These are phyloP conservation scores for Hemaris fuciformis DNA, from an alignment of 2,888 invertebrate genomes.

Conservation along the genomic window DNA sequence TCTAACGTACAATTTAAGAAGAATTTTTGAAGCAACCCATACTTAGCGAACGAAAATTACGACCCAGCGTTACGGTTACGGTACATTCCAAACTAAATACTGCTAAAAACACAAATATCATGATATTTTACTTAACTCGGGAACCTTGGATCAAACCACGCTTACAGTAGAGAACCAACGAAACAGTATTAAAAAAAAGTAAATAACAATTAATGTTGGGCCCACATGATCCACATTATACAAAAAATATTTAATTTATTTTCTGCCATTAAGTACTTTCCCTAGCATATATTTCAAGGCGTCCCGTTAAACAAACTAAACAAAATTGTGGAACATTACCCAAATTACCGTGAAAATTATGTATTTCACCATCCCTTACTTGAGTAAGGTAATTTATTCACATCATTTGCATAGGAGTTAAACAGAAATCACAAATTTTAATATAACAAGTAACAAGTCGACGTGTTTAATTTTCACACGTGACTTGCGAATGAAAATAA, in stretches of 20 bases:
- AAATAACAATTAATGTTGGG: no score
- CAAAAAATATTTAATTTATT: not conserved
- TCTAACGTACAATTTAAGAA: no score
- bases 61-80: no score
- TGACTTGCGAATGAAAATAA: conserved; percentile 25
- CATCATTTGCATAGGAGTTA: conserved; percentile 22
- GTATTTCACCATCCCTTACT: conserved; percentile 1
- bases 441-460: conserved; percentile 17
- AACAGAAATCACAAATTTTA: conserved; percentile 11
- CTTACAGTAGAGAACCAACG: no score
- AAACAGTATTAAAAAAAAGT: no score
- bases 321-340: conserved; percentile 34
- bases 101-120: no score
- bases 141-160: no score
- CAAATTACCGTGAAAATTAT: conserved; percentile 23
- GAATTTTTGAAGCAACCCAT: no score
- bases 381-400: conserved; percentile 23
- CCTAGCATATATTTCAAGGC: not conserved
- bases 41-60: no score
- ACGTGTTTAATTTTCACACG: conserved; percentile 13
- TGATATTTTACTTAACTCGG: no score
- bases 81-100: no score
- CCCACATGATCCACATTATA: no score
- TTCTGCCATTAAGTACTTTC: not conserved
- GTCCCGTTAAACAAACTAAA: not conserved